Evolutionary conservation across 2,113 vertebrate species (phyloP).

Genomic region (Mustela lutreola): DNA sequence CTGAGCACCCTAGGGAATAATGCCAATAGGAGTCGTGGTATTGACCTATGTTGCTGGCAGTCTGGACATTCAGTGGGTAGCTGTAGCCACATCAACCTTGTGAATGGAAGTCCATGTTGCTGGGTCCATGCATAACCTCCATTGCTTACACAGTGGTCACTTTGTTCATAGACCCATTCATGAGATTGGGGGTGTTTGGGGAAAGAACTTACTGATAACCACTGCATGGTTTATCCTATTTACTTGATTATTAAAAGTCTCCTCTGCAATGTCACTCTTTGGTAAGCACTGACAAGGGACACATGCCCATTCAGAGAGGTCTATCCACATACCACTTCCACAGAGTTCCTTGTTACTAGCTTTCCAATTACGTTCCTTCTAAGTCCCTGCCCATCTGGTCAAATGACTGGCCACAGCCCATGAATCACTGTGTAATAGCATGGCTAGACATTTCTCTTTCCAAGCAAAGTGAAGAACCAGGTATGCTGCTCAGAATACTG

Average conservation of each 20-base stretch:
- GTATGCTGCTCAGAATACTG: background rate
- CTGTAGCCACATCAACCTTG: background rate
- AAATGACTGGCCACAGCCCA: background rate
- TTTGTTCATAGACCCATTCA: background rate
- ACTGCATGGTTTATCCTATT: background rate
- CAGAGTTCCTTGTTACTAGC: background rate
- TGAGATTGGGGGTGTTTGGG: background rate
- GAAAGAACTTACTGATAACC: background rate
- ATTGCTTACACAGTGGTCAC: background rate
- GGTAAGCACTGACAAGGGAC: background rate
- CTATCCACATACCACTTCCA: background rate
- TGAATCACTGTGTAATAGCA: background rate
- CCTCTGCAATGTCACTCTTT: background rate
- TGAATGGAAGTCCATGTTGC: background rate
- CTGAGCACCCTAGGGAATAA: background rate
- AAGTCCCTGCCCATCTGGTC: background rate
- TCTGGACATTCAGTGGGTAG: background rate
- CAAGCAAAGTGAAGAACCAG: background rate
- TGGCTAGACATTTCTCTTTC: background rate
- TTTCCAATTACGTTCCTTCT: background rate
- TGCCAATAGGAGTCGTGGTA: background rate
- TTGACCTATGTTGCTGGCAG: background rate
- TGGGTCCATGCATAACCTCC: background rate
- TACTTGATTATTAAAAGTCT: background rate
- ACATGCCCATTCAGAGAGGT: background rate